A percentile compares a stretch with the other conserved stretches of the same genome.
Conservation (phyloP, 2,797 vertebrate genomes). For the Sparus aurata region DNA sequence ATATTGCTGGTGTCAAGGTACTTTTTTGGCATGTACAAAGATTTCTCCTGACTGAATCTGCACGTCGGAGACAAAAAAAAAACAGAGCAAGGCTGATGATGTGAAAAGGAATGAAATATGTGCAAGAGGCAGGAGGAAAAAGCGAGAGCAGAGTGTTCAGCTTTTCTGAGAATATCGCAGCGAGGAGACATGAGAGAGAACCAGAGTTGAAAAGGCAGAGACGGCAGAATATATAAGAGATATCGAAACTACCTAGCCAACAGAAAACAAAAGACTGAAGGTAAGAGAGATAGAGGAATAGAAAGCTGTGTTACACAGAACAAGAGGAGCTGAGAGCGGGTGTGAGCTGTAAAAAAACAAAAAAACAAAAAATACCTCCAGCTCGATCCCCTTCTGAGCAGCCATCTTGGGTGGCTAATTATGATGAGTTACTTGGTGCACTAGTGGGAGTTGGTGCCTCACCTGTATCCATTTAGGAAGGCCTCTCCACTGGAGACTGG, state of each 20-base stretch:
- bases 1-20: constrained; percentile 52
- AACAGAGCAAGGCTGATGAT: constrained; percentile 50
- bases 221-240: constrained; percentile 47
- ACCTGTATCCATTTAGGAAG: constrained; percentile 97
- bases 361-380: background rate
- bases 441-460: constrained; percentile 71
- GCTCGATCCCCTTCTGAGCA: constrained; percentile 69
- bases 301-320: constrained; percentile 38
- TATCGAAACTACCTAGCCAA: constrained; percentile 37
- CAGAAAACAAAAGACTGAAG: constrained; percentile 68
- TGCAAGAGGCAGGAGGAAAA: constrained; percentile 48
- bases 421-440: constrained; percentile 75
- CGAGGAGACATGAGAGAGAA: constrained; percentile 58
- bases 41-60: constrained; percentile 61
- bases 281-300: constrained; percentile 44
- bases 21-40: constrained; percentile 62
- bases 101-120: constrained; percentile 73
- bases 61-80: constrained; percentile 48
- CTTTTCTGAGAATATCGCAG: constrained; percentile 60
- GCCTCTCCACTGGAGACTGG: constrained; percentile 94
- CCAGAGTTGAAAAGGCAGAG: constrained; percentile 50
- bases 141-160: constrained; percentile 49
- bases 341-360: constrained; percentile 42
- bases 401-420: constrained; percentile 82
- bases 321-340: constrained; percentile 23